Evolutionary conservation across 2,113 vertebrate species (phyloP).

Genomic region (Pangasianodon gigas): DNA sequence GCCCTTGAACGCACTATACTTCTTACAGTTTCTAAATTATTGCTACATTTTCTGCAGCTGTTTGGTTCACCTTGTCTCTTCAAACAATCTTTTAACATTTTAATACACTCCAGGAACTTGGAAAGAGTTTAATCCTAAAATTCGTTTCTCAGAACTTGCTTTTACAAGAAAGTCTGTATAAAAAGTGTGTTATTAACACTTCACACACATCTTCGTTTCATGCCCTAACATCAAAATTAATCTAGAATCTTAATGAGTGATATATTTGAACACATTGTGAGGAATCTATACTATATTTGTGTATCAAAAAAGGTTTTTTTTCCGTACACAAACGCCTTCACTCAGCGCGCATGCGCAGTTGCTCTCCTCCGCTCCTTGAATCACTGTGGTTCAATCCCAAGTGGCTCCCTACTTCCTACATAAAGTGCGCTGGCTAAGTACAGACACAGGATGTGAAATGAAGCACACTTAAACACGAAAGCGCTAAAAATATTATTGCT

Average conservation of each 20-base stretch:
- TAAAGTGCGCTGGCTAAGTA: background rate
- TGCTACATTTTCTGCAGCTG: too few relatives aligned
- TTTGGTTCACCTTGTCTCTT: background rate
- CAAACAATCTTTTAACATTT: background rate
- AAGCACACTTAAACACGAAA: background rate
- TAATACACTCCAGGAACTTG: background rate
- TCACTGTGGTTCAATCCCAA: background rate
- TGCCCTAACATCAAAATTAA: background rate
- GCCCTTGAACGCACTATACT: background rate
- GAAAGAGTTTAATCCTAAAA: background rate
- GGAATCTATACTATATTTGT: background rate
- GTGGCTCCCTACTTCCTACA: background rate
- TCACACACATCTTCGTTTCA: background rate
- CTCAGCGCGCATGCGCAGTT: constrained; percentile 2
- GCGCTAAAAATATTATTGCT: too few relatives aligned
- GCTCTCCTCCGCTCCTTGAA: constrained; percentile 15
- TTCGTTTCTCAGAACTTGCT: background rate
- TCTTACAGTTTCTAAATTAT: too few relatives aligned
- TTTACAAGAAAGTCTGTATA: background rate
- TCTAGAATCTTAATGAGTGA: background rate
- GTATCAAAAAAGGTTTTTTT: background rate
- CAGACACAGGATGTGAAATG: background rate
- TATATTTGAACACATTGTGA: background rate
- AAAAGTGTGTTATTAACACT: background rate
- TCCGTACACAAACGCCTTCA: background rate